Percentiles rank a stretch among this genome's conserved stretches.
Conservation (phyloP, 2,797 vertebrate species). For the Enteromius mattozi region DNA sequence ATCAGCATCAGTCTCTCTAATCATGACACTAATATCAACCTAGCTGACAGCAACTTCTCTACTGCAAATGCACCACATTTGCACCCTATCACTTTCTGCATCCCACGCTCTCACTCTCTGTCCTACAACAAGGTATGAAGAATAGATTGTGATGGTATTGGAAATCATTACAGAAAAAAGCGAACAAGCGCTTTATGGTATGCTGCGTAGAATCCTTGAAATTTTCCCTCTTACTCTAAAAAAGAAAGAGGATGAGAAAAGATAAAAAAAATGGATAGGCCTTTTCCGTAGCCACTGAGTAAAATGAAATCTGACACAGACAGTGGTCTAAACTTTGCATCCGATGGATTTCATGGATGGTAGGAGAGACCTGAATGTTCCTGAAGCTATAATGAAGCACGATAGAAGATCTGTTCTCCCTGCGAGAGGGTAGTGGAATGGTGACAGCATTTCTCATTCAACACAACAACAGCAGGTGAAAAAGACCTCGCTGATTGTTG, state of each 20-base stretch:
- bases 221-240: slow-evolving; percentile 27
- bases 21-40: slow-evolving; percentile 32
- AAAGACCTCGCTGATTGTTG: slow-evolving; percentile 31
- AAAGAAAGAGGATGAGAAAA: slow-evolving; percentile 53
- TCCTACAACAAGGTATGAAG: slow-evolving; percentile 74
- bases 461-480: slow-evolving; percentile 52
- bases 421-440: slow-evolving; percentile 43
- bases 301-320: slow-evolving; percentile 47
- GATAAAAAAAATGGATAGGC: slow-evolving; percentile 46
- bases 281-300: slow-evolving; percentile 29
- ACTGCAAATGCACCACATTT: slow-evolving; percentile 16
- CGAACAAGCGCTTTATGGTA: slow-evolving; percentile 71
- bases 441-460: slow-evolving; percentile 52
- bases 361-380: slow-evolving; percentile 42
- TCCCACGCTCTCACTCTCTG: slow-evolving; percentile 42
- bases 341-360: slow-evolving; percentile 43
- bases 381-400: slow-evolving; percentile 54
- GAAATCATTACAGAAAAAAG: slow-evolving; percentile 73
- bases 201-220: slow-evolving; percentile 58
- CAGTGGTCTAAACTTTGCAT: slow-evolving; percentile 53
- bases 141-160: slow-evolving; percentile 75
- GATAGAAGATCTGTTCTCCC: slow-evolving; percentile 49
- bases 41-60: slow-evolving; percentile 30
- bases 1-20: slow-evolving; percentile 35
- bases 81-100: slow-evolving; percentile 19